Evolutionary conservation across 1,140 invertebrate genomes (phyloP).

Genomic region (Drosophila punjabiensis): DNA sequence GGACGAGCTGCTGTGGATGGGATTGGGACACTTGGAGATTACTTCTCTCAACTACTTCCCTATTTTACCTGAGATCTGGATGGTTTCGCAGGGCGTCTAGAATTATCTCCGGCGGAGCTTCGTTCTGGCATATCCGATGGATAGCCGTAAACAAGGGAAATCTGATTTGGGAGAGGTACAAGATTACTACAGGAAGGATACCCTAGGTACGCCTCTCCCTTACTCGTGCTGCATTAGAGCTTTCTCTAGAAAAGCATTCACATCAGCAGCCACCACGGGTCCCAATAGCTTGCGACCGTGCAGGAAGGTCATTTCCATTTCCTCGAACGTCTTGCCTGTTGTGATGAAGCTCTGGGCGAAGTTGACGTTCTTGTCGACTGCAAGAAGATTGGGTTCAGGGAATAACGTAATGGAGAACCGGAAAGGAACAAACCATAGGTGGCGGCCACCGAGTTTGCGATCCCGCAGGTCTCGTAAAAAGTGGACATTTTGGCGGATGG

Average conservation of each 20-base stretch:
- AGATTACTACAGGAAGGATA: neutral
- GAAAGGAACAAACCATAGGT: constrained; percentile 91
- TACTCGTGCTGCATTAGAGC: constrained; percentile 94
- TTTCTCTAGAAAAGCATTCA: constrained; percentile 94
- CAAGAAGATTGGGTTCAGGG: neutral
- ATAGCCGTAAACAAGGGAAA: constrained; percentile 98
- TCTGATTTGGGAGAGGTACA: constrained; percentile 86
- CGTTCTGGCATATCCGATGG: constrained; percentile 94
- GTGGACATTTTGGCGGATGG: constrained; percentile 93
- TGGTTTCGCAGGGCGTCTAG: constrained; percentile 96
- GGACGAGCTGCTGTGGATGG: constrained; percentile 26
- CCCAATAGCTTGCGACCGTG: constrained; percentile 99
- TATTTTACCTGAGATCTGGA: constrained; percentile 96
- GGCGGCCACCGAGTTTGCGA: constrained; percentile 99
- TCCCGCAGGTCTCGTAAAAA: constrained; percentile 99
- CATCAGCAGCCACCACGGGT: constrained; percentile 97
- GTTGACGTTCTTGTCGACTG: constrained; percentile 95
- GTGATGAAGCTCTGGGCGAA: constrained; percentile 97
- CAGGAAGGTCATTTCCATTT: constrained; percentile 96
- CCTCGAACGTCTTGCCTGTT: constrained; percentile 94
- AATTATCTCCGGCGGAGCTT: constrained; percentile 91
- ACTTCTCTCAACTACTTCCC: too few relatives aligned
- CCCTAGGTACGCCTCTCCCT: constrained; percentile 44
- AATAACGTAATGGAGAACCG: neutral
- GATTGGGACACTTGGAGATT: neutral